Evolutionary conservation across 2,797 vertebrate species (phyloP).

Genomic region (Chromobotia macracanthus): DNA sequence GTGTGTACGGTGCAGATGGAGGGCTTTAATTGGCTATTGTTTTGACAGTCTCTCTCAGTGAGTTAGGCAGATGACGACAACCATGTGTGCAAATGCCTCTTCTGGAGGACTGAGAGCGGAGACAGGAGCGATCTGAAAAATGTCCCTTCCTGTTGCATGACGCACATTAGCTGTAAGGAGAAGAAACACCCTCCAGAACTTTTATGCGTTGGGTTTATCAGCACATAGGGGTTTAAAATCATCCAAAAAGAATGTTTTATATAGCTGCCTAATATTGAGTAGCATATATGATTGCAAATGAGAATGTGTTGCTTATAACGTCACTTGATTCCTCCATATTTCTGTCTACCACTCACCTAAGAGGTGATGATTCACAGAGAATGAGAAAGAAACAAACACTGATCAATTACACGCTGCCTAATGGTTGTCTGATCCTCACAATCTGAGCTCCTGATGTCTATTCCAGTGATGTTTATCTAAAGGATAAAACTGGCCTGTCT

Average conservation of each 20-base stretch:
- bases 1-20: constrained; percentile 11
- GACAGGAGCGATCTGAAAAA: constrained; percentile 45
- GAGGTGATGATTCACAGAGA: constrained; percentile 62
- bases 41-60: constrained; percentile 48
- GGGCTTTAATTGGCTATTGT: constrained; percentile 51
- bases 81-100: constrained; percentile 19
- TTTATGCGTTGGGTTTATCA: constrained; percentile 25
- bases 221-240: not conserved
- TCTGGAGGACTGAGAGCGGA: not conserved
- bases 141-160: constrained; percentile 32
- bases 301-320: not conserved
- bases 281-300: not conserved
- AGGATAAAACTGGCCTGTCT: constrained; percentile 17
- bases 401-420: constrained; percentile 61
- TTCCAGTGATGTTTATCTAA: constrained; percentile 24
- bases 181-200: not conserved
- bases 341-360: constrained; percentile 5
- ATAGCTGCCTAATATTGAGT: not conserved
- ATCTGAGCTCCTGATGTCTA: constrained; percentile 19
- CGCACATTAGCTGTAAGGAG: constrained; percentile 15
- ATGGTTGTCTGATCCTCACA: constrained; percentile 56
- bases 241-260: no score
- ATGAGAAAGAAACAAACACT: constrained; percentile 59
- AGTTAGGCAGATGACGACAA: constrained; percentile 33
- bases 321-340: constrained; percentile 34